These are phyloP conservation scores for Pantala flavescens DNA, from an alignment of 1,140 invertebrate genomes.

Conservation along the genomic window DNA sequence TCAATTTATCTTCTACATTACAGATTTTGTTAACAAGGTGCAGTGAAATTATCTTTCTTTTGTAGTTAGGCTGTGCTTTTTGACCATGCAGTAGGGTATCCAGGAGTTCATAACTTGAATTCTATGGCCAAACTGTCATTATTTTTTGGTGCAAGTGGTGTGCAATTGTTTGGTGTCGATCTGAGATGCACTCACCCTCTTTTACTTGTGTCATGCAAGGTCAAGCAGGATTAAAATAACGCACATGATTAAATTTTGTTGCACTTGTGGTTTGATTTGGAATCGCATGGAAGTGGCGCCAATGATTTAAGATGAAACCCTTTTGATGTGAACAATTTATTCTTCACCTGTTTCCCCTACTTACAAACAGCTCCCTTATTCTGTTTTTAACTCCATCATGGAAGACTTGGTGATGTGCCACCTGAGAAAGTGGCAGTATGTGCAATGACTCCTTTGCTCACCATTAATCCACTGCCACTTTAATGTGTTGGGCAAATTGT, in stretches of 20 bases:
- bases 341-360: background rate
- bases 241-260: too few relatives aligned
- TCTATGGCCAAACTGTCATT: background rate
- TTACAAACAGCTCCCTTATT: background rate
- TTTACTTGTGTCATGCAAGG: too few relatives aligned
- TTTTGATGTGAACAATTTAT: background rate
- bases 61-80: constrained; percentile 5
- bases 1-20: background rate
- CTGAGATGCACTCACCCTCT: too few relatives aligned
- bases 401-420: background rate
- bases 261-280: too few relatives aligned
- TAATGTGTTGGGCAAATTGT: background rate
- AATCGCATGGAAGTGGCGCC: too few relatives aligned
- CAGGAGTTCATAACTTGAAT: background rate
- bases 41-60: background rate
- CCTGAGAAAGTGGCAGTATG: background rate
- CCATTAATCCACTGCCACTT: background rate
- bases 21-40: background rate
- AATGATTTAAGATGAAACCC: too few relatives aligned
- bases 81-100: background rate
- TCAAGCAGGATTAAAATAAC: too few relatives aligned
- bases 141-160: too few relatives aligned
- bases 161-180: too few relatives aligned
- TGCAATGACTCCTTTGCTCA: background rate
- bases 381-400: background rate